phyloP scores from a whole-genome alignment of 1,140 invertebrate species.

The Leguminivora glycinivorella region DNA sequence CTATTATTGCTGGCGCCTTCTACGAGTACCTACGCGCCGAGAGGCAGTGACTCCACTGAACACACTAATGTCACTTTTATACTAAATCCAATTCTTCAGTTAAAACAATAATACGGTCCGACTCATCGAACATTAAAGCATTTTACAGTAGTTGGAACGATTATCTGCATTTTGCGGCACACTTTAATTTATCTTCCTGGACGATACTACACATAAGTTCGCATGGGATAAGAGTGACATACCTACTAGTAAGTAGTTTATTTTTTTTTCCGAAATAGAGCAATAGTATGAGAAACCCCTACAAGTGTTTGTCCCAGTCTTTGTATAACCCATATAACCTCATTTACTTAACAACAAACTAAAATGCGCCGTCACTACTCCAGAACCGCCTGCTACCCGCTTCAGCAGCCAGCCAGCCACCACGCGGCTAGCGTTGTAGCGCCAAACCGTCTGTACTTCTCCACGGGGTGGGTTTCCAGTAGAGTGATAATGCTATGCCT shows the following conservation, averaged over 20 bases:
- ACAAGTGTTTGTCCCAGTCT: no score
- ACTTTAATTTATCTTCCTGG: no score
- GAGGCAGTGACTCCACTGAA: not conserved
- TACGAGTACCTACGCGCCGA: no score
- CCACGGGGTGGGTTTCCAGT: not conserved
- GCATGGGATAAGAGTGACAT: no score
- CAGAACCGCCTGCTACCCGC: not conserved
- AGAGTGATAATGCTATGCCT: not conserved
- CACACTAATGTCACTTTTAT: not conserved
- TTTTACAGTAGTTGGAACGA: not conserved
- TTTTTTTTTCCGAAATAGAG: no score
- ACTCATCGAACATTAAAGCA: not conserved
- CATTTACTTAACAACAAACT: not conserved
- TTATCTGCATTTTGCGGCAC: not conserved
- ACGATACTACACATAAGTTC: no score
- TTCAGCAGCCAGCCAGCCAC: not conserved
- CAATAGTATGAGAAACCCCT: no score
- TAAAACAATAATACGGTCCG: not conserved
- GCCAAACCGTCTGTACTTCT: not conserved
- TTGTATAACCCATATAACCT: no score
- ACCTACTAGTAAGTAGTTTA: no score
- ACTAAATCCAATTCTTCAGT: not conserved
- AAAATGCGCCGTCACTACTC: not conserved
- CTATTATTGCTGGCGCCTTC: not conserved
- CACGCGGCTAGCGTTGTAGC: no score